phyloP scores from a whole-genome alignment of 2,113 vertebrate species.

The Neogale vison region DNA sequence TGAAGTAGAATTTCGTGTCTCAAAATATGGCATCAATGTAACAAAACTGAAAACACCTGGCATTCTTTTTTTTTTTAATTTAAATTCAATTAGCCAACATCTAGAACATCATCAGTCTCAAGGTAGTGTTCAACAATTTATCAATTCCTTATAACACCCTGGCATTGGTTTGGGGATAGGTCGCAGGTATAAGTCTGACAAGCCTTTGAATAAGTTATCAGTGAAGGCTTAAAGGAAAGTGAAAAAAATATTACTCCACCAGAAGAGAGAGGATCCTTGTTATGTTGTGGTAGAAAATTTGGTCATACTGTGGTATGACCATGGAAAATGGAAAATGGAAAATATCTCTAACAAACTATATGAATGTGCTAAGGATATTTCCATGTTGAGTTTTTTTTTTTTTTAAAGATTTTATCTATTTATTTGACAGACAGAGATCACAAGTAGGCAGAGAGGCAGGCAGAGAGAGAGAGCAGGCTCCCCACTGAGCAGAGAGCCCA shows the following conservation, averaged over 20 bases:
- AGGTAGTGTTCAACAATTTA: background rate
- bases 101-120: background rate
- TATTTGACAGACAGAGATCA: too few relatives aligned
- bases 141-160: background rate
- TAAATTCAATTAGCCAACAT: background rate
- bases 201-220: background rate
- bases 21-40: background rate
- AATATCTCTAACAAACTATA: background rate
- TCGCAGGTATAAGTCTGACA: background rate
- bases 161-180: fast-evolving
- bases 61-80: background rate
- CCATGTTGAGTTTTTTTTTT: background rate
- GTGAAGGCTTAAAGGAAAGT: background rate
- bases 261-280: background rate
- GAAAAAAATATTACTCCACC: background rate
- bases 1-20: background rate
- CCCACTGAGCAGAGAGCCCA: too few relatives aligned
- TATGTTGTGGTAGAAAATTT: background rate
- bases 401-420: too few relatives aligned
- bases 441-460: too few relatives aligned
- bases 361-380: background rate
- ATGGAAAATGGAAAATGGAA: background rate
- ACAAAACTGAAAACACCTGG: background rate
- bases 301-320: background rate
- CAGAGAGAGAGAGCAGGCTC: too few relatives aligned